Conservation (phyloP, 2,113 vertebrate genomes). For the Thalassoma bifasciatum region DNA sequence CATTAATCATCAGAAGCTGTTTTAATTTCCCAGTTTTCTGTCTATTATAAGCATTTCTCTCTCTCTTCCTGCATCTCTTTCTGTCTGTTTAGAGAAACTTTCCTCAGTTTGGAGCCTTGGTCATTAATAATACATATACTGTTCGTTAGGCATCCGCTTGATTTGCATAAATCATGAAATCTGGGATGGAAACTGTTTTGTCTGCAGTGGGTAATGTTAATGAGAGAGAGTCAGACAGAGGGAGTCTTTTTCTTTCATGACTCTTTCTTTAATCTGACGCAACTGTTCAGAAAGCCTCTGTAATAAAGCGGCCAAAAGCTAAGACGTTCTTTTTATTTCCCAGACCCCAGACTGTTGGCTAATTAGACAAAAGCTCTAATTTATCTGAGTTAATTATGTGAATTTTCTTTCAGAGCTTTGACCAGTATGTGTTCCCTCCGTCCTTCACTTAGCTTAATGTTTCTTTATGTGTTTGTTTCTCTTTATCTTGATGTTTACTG, state of each 20-base stretch:
- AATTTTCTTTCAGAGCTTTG: constrained; percentile 3
- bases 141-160: constrained; percentile 60
- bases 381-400: constrained; percentile 41
- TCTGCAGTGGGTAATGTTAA: constrained; percentile 67
- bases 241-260: constrained; percentile 39
- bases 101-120: constrained; percentile 49
- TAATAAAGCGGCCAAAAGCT: constrained; percentile 55
- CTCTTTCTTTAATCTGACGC: constrained; percentile 73
- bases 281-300: constrained; percentile 64
- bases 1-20: constrained; percentile 56
- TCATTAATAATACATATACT: constrained; percentile 74
- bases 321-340: constrained; percentile 36
- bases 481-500: not conserved
- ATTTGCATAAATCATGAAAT: constrained; percentile 78
- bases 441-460: not conserved
- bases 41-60: constrained; percentile 42
- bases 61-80: constrained; percentile 35
- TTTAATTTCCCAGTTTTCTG: constrained; percentile 24
- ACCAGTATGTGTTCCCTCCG: not conserved
- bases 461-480: not conserved
- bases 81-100: constrained; percentile 56
- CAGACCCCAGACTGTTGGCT: constrained; percentile 20
- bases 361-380: constrained; percentile 62
- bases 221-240: constrained; percentile 41
- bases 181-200: constrained; percentile 58